phyloP scores from a whole-genome alignment of 2,797 vertebrate species.

The Caiman crocodilus region DNA sequence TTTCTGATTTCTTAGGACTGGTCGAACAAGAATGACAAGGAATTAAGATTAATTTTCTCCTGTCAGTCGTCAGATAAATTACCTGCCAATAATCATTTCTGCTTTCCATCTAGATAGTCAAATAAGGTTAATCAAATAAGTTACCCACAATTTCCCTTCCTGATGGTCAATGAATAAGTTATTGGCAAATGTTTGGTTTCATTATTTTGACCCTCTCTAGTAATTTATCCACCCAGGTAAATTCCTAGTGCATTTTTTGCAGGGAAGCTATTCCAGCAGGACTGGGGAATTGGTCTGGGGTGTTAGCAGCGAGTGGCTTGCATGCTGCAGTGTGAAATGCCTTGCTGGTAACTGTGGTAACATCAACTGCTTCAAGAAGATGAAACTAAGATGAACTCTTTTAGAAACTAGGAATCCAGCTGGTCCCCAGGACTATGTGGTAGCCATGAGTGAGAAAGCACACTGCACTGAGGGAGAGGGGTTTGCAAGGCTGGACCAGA shows the following conservation, averaged over 20 bases:
- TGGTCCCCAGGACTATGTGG: fast-evolving
- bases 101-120: neutral
- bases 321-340: neutral
- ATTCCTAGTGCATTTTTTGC: neutral
- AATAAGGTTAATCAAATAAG: neutral
- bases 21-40: neutral
- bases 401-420: fast-evolving
- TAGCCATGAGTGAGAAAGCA: neutral
- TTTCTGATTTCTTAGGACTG: neutral
- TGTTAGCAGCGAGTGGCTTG: fast-evolving
- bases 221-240: neutral
- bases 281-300: neutral
- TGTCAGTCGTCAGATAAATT: neutral
- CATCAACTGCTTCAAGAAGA: fast-evolving
- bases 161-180: neutral
- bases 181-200: neutral
- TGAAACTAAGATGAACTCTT: neutral
- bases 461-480: neutral
- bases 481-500: neutral
- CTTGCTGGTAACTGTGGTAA: fast-evolving
- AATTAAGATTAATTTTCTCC: neutral
- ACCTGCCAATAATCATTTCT: neutral
- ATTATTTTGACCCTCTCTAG: neutral
- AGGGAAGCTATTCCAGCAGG: neutral
- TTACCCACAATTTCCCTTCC: neutral